These are phyloP conservation scores for Sphaerophoria rueppellii DNA, from an alignment of 2,888 invertebrate species.

Conservation along the genomic window DNA sequence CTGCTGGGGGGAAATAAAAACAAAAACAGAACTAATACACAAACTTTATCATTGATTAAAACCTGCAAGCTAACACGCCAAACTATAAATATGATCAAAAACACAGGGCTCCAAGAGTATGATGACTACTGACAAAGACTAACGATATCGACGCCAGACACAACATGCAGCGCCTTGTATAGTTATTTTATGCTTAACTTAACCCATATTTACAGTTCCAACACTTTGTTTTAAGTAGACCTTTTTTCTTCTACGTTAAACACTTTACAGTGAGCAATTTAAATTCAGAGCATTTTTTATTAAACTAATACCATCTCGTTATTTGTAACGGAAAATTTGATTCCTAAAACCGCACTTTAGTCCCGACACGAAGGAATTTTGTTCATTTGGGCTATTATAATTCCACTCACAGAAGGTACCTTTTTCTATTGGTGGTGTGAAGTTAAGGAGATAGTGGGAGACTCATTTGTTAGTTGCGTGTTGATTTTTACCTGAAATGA, in stretches of 20 bases:
- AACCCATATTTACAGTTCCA: constrained; percentile 52
- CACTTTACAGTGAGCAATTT: constrained; percentile 57
- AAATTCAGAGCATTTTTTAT: constrained; percentile 64
- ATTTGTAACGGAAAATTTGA: constrained; percentile 65
- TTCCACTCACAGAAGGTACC: constrained; percentile 55
- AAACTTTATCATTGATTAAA: constrained; percentile 30
- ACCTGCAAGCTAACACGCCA: constrained; percentile 45
- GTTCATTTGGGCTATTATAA: constrained; percentile 64
- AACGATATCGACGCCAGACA: neutral
- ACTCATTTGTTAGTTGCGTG: neutral
- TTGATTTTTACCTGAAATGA: constrained; percentile 7
- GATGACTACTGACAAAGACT: no score
- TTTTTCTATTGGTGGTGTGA: neutral
- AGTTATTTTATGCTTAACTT: constrained; percentile 36
- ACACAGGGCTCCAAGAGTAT: constrained; percentile 6
- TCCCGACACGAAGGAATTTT: constrained; percentile 61
- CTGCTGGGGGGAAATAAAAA: constrained; percentile 6
- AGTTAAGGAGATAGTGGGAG: constrained; percentile 6
- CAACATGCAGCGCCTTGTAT: neutral
- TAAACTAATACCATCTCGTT: constrained; percentile 46
- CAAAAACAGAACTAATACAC: constrained; percentile 5
- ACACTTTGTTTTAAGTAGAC: constrained; percentile 20
- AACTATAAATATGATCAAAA: constrained; percentile 37
- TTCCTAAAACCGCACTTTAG: constrained; percentile 45
- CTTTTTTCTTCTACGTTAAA: constrained; percentile 13